Conservation (phyloP, 23 tunicate genomes). For the Trididemnum clinides region DNA sequence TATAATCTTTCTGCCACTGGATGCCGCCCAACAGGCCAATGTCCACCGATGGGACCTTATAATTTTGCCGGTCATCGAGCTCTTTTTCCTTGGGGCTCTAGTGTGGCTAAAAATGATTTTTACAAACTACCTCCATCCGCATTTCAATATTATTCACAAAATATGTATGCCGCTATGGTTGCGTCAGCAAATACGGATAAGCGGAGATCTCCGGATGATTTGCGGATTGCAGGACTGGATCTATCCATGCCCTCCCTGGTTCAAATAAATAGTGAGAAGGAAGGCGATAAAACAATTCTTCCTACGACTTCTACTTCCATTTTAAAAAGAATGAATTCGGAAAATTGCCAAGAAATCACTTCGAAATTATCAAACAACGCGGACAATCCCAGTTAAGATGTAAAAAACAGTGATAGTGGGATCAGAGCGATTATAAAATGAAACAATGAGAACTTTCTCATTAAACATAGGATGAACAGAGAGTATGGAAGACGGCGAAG, state of each 20-base stretch:
- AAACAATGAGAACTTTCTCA: too few species aligned
- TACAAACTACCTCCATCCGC: constrained; percentile 19
- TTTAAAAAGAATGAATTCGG: too few species aligned
- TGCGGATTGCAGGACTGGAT: constrained; percentile 11
- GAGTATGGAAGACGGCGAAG: too few species aligned
- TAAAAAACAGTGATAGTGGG: too few species aligned
- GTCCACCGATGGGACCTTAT: background rate
- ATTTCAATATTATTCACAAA: constrained; percentile 45
- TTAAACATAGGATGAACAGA: too few species aligned
- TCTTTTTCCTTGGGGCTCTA: constrained; percentile 23
- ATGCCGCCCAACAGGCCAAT: constrained; percentile 10
- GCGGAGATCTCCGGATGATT: background rate
- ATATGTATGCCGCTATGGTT: constrained; percentile 48
- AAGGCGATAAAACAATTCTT: too few species aligned
- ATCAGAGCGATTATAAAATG: too few species aligned
- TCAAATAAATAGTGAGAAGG: too few species aligned
- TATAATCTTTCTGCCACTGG: background rate
- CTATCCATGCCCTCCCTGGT: background rate
- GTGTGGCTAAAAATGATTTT: background rate
- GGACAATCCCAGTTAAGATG: too few species aligned
- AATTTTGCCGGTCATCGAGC: constrained; percentile 13
- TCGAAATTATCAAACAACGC: too few species aligned
- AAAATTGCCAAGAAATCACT: too few species aligned
- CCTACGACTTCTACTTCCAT: too few species aligned
- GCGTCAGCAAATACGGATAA: constrained; percentile 37